Conservation (phyloP, 2,888 invertebrate genomes). For the Cataglyphis altisquamis region DNA sequence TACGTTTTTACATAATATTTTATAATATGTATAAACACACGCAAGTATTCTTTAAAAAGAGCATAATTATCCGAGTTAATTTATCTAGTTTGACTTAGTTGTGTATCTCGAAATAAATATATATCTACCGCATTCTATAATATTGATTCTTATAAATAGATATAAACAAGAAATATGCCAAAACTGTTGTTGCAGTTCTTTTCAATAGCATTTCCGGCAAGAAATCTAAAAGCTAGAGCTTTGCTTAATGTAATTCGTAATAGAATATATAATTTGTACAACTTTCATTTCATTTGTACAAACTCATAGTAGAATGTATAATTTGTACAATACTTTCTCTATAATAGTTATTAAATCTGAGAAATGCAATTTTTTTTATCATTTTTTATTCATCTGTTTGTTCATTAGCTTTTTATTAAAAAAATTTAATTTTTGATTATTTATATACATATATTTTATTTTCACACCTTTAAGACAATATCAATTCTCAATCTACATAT, state of each 20-base stretch:
- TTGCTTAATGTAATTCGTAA: slow-evolving; percentile 1
- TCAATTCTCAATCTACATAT: background rate
- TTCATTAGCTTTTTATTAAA: background rate
- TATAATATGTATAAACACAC: slow-evolving; percentile 37
- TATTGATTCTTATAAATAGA: slow-evolving; percentile 19
- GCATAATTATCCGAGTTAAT: slow-evolving; percentile 62
- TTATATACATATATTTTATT: background rate
- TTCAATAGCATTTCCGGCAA: background rate
- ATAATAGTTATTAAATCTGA: background rate
- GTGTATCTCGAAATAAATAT: slow-evolving; percentile 14
- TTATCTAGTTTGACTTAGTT: slow-evolving; percentile 53
- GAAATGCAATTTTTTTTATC: slow-evolving; percentile 6
- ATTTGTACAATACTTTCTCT: background rate
- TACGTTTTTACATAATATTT: slow-evolving; percentile 59
- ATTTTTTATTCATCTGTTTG: no score
- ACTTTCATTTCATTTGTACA: background rate
- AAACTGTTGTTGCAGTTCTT: slow-evolving; percentile 21
- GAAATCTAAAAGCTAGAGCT: background rate
- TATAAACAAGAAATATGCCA: background rate
- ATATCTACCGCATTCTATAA: background rate
- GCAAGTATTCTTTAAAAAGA: slow-evolving; percentile 55
- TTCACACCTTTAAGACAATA: background rate
- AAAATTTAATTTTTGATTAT: background rate
- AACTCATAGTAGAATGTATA: background rate
- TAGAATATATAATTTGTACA: background rate